Base-by-base conservation (phyloP, 2,888 invertebrate genomes). In the Limnephilus marmoratus region DNA sequence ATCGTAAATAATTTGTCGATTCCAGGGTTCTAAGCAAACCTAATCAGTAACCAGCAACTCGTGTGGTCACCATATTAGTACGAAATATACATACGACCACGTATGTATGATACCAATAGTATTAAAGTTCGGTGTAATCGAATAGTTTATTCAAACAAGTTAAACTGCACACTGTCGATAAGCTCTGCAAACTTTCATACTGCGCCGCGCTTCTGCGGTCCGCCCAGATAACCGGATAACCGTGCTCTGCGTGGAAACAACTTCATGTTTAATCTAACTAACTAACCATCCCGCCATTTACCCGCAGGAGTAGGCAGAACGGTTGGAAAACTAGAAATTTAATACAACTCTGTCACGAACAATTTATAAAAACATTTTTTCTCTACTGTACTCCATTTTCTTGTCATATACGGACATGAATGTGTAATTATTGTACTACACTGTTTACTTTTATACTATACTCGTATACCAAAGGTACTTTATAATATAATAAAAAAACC, bases 131-230 rank as follows among this genome's bases (percentile, higher is more conserved):
- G 68, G 24, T 68, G 68, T n/a, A 68, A 68, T 82, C 82, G 29
- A 82, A 31, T 82, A 82, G 34, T 34, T 68, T 68, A 68, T 24
- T 68, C n/a, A 68, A 68, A 68, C n/a, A 68, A n/a, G 68, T 68
- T 68, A 81, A 31, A 89, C 37, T 81, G 88, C 81, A 89, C n/a
- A 89, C 81, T 89, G 24, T 37, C 80, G 88, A 89, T 89, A 89
- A 37, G 45, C 68, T 53, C 29, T 29, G 87, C 24, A 24, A 15
- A 87, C 45, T 53, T 87, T 87, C 53, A 5, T 29, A 87, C 49
- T 31, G 31, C 29, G 68, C 53, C 15, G 41, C 41, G 87, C 49
- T 68, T 87, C 18, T 53, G 87, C 31, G 87, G 87, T 49, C 87
- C 18, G 68, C 31, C 53, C 31, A 87, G 87, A 87, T 68, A 87